Evolutionary conservation across 2,797 vertebrate species (phyloP).

Genomic region (Xyrichtys novacula): DNA sequence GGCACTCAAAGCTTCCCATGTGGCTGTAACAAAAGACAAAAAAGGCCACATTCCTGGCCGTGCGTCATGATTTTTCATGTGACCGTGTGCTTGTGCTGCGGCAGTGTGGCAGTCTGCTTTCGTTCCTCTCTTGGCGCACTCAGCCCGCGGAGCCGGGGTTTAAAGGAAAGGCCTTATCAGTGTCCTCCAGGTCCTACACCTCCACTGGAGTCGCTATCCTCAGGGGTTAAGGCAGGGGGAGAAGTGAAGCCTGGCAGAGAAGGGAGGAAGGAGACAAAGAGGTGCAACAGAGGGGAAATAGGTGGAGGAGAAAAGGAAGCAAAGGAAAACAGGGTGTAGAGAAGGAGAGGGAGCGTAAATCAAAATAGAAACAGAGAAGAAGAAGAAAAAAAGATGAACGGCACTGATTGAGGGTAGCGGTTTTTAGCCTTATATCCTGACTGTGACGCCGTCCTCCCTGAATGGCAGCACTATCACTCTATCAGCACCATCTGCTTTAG

Average conservation of each 20-base stretch:
- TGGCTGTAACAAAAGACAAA: constrained; percentile 37
- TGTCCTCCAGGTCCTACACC: constrained; percentile 81
- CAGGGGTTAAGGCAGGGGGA: constrained; percentile 33
- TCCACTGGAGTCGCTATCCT: constrained; percentile 66
- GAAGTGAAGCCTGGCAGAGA: constrained; percentile 32
- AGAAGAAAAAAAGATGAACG: constrained; percentile 14
- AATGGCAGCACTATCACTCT: constrained; percentile 41
- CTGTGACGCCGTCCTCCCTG: constrained; percentile 42
- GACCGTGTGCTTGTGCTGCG: constrained; percentile 32
- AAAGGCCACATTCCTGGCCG: constrained; percentile 41
- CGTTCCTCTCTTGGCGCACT: constrained; percentile 64
- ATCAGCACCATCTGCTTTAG: constrained; percentile 29
- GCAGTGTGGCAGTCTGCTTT: constrained; percentile 29
- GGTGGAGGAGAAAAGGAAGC: constrained; percentile 11
- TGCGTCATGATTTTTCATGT: constrained; percentile 41
- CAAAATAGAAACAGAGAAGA: constrained; percentile 28
- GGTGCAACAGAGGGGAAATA: constrained; percentile 22
- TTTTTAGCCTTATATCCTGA: constrained; percentile 27
- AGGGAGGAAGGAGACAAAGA: constrained; percentile 24
- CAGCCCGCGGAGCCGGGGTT: constrained; percentile 72
- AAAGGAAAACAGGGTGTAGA: constrained; percentile 18
- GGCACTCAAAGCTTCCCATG: constrained; percentile 13
- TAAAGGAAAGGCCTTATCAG: constrained; percentile 82
- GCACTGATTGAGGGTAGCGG: constrained; percentile 28
- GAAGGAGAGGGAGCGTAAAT: constrained; percentile 1